These are phyloP conservation scores for Griposia aprilina DNA, from an alignment of 2,888 invertebrate species.

Conservation along the genomic window DNA sequence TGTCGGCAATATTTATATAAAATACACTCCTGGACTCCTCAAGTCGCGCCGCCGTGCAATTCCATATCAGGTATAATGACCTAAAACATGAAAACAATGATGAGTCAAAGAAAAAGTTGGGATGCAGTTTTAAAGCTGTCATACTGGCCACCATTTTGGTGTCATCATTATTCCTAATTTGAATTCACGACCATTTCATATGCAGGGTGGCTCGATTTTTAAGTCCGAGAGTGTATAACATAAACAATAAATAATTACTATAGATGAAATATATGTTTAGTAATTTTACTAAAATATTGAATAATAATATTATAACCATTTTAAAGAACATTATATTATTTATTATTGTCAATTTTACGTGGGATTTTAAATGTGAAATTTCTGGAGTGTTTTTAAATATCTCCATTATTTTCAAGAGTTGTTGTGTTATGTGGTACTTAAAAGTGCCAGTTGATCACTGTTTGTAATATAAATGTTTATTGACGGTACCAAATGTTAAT, in stretches of 20 bases:
- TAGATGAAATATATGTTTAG: slow-evolving; percentile 46
- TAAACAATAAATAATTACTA: slow-evolving; percentile 42
- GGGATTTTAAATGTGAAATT: slow-evolving; percentile 41
- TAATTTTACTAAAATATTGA: slow-evolving; percentile 43
- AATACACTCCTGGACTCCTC: slow-evolving; percentile 2
- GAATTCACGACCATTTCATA: neutral
- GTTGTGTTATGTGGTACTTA: slow-evolving; percentile 46
- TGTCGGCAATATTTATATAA: slow-evolving; percentile 46
- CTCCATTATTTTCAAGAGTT: slow-evolving; percentile 34
- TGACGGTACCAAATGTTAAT: slow-evolving; percentile 45
- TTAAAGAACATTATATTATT: slow-evolving; percentile 39
- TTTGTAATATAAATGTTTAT: slow-evolving; percentile 44
- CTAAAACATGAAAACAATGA: neutral
- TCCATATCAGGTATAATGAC: neutral
- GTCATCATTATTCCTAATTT: neutral
- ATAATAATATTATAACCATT: slow-evolving; percentile 36
- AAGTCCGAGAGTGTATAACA: neutral
- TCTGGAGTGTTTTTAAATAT: slow-evolving; percentile 25
- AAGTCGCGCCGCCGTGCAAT: neutral
- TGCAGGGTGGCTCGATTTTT: too few relatives aligned
- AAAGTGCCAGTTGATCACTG: slow-evolving; percentile 38
- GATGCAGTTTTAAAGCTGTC: neutral
- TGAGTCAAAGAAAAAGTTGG: too few relatives aligned
- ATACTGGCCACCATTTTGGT: too few relatives aligned
- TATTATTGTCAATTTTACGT: slow-evolving; percentile 54